These are phyloP conservation scores for Melierax canorus DNA, from an alignment of 2,113 vertebrate species.

Conservation along the genomic window DNA sequence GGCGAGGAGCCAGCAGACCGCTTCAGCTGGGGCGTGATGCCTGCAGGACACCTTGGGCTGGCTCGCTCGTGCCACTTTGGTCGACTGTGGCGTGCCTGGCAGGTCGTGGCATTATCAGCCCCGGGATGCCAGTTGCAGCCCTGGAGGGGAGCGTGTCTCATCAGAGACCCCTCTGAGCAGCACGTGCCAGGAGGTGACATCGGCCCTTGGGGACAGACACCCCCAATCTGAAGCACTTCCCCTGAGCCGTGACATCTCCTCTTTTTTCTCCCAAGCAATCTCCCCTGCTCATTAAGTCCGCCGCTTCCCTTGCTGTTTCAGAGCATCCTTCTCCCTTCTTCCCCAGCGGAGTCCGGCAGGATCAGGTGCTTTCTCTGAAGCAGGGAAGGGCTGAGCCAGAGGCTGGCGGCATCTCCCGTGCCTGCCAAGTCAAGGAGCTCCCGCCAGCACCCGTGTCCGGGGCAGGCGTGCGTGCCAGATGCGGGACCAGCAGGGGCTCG, in stretches of 20 bases:
- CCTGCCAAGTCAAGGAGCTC: background rate
- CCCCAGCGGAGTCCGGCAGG: background rate
- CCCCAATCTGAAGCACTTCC: background rate
- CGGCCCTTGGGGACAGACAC: background rate
- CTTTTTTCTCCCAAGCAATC: background rate
- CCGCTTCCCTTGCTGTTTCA: background rate
- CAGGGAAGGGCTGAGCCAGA: background rate
- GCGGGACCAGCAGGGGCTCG: background rate
- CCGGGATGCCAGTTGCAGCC: background rate
- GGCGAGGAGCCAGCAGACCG: background rate
- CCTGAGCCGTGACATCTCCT: background rate
- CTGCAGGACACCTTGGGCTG: background rate
- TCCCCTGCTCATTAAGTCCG: background rate
- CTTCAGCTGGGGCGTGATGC: background rate
- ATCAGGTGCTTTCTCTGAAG: background rate
- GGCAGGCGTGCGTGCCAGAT: background rate
- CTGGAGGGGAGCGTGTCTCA: background rate
- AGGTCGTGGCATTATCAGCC: background rate
- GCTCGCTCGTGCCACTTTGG: background rate
- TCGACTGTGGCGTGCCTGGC: background rate
- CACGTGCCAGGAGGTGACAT: background rate
- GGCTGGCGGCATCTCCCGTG: background rate
- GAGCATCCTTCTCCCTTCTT: background rate
- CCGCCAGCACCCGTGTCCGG: background rate
- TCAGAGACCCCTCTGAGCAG: background rate